Evolutionary conservation across 2,888 invertebrate genomes (phyloP).

Genomic region (Synergus gifuensis): DNA sequence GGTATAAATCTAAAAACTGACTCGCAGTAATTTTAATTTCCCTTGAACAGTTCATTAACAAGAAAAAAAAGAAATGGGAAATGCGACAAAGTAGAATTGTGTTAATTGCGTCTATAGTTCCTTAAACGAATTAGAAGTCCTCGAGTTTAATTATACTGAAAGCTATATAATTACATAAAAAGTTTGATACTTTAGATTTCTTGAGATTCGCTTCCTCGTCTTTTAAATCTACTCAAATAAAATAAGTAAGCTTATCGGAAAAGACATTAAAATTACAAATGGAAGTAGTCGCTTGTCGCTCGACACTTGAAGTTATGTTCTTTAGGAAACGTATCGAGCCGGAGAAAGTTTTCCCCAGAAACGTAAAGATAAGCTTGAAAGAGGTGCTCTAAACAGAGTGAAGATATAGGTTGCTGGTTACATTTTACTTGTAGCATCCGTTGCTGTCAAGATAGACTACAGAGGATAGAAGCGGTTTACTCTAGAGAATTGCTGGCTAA

Average conservation of each 20-base stretch:
- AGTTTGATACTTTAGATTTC: background rate
- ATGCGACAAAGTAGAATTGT: conserved; percentile 27
- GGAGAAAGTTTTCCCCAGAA: background rate
- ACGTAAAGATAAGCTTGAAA: background rate
- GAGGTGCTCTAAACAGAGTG: background rate
- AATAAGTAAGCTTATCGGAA: background rate
- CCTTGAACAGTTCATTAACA: conserved; percentile 14
- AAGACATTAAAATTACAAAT: background rate
- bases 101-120: conserved; percentile 27
- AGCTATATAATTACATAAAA: conserved; percentile 34
- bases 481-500: conserved; percentile 28
- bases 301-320: background rate
- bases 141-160: conserved; percentile 32
- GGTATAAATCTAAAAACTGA: background rate
- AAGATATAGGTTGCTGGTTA: background rate
- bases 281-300: background rate
- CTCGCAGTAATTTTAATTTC: conserved; percentile 4
- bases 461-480: background rate
- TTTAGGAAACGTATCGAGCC: background rate
- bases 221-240: background rate
- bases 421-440: conserved; percentile 13
- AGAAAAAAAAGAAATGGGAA: conserved; percentile 19
- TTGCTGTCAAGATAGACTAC: background rate
- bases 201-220: background rate
- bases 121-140: conserved; percentile 18